Base-by-base conservation (phyloP, 1,140 invertebrate genomes). In the Drosophila nikananu region DNA sequence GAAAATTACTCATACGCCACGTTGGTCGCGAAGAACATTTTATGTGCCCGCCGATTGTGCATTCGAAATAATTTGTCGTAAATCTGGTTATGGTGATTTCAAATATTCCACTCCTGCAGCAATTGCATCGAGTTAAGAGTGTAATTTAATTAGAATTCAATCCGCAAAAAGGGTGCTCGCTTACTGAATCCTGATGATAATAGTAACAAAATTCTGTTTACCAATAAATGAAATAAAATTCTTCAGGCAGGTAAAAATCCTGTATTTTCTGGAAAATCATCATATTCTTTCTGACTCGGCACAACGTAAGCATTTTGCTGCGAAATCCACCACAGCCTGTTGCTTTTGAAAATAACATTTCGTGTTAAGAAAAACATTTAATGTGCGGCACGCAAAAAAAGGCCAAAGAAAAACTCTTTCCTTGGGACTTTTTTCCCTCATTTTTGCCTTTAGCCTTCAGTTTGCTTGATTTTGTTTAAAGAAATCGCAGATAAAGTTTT, bases 1-100 rank as follows among this genome's bases (percentile, higher is more conserved):
- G 83, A 78, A 86, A 78, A 78, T 79, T 71, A 48, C 61, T 60
- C 68, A 81, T 77, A 81, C 73, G 73, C 73, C 74, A 46, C 19
- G 73, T 12, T 73, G 72, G 30, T 8, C 21, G 57, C 41, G 32
- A 19, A 30, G 32, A 61, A 17, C n/a, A 73, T 32, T 51, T 44
- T 58, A 10, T 35, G 52, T 35, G 63, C 41, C 13, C 19, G 27
- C 1, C 21, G 27, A 41, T 48, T 62, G 42, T 76, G 48, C 37
- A 46, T 42, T 25, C 19, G 1, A 65, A 19, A 55, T 58, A 52
- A 68, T 68, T 68, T 61, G 48, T 39, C 30, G 37, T 32, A 60
- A 57, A 35, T 70, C 46, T 42, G 37, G 30, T 70, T 52, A 58
- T 25, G 17, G 30, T 21, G 13, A 35, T 70, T 30, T 68, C n/a